Percentiles rank a stretch among this genome's conserved stretches.
Evolutionary conservation across 2,797 vertebrate species (phyloP).

Genomic region (Cyclopterus lumpus): DNA sequence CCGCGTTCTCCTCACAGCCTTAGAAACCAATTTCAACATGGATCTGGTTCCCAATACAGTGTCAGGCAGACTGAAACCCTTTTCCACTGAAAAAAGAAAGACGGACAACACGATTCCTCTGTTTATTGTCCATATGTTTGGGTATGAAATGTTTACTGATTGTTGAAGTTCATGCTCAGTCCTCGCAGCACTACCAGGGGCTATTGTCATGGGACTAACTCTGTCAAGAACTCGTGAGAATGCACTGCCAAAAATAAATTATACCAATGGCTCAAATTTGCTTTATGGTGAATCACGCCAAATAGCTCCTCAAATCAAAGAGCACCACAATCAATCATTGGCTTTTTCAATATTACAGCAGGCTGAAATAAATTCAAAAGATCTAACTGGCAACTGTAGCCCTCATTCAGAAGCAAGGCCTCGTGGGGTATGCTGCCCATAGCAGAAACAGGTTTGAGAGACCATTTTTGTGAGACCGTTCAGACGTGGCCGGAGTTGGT

Average conservation of each 20-base stretch:
- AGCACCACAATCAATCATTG: conserved; percentile 22
- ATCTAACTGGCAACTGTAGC: conserved; percentile 55
- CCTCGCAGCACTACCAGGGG: conserved; percentile 72
- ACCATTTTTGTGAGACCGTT: conserved; percentile 60
- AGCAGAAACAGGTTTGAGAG: conserved; percentile 67
- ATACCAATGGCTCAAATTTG: conserved; percentile 15
- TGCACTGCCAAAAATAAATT: conserved; percentile 21
- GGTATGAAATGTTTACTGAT: conserved; percentile 69
- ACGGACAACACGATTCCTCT: conserved; percentile 54
- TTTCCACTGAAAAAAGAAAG: conserved; percentile 62
- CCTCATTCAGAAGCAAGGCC: conserved; percentile 78
- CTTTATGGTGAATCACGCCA: neutral
- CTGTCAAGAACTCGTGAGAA: conserved; percentile 54
- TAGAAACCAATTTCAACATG: conserved; percentile 2
- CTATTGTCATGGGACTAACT: conserved; percentile 76
- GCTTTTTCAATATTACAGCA: conserved; percentile 17
- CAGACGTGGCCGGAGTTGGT: conserved; percentile 69
- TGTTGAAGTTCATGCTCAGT: conserved; percentile 72
- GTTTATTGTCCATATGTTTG: conserved; percentile 66
- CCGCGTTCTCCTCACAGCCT: neutral
- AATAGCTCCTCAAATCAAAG: conserved; percentile 22
- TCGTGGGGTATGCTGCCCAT: conserved; percentile 65
- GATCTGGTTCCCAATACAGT: conserved; percentile 18
- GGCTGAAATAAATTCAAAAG: conserved; percentile 17
- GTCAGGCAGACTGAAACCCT: conserved; percentile 80